Conservation (phyloP, 2,113 vertebrate species). For the Solea senegalensis region DNA sequence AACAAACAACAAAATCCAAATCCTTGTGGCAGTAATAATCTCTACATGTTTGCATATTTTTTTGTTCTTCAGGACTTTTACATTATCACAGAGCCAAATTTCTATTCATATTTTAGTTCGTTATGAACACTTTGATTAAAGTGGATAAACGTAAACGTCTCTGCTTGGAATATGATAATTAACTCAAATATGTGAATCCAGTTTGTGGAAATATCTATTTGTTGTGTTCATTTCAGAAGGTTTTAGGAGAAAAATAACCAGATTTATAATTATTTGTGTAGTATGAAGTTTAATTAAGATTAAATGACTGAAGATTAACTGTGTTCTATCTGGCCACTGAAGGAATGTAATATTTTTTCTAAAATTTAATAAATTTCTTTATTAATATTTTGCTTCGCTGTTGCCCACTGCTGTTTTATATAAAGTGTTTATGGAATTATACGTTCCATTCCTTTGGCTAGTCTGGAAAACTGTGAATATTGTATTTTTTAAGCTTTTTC, state of each 20-base stretch:
- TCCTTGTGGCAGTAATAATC: not conserved
- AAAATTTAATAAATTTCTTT: too few relatives aligned
- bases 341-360: not conserved
- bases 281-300: not conserved
- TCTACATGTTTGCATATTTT: not conserved
- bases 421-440: too few relatives aligned
- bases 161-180: not conserved
- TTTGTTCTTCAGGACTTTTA: not conserved
- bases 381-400: too few relatives aligned
- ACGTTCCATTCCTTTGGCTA: too few relatives aligned
- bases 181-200: not conserved
- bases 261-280: not conserved
- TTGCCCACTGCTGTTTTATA: too few relatives aligned
- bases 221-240: not conserved
- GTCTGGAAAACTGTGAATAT: too few relatives aligned
- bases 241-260: not conserved
- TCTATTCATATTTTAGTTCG: not conserved
- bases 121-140: constrained; percentile 1
- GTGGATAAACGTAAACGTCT: not conserved
- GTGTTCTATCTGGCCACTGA: constrained; percentile 3
- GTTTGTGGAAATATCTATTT: not conserved
- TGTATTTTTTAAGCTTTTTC: too few relatives aligned
- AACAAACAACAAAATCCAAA: constrained; percentile 24
- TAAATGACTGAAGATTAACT: constrained; percentile 9
- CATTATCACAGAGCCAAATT: constrained; percentile 8